phyloP scores from a whole-genome alignment of 2,888 invertebrate species.

The Endomychus coccineus region DNA sequence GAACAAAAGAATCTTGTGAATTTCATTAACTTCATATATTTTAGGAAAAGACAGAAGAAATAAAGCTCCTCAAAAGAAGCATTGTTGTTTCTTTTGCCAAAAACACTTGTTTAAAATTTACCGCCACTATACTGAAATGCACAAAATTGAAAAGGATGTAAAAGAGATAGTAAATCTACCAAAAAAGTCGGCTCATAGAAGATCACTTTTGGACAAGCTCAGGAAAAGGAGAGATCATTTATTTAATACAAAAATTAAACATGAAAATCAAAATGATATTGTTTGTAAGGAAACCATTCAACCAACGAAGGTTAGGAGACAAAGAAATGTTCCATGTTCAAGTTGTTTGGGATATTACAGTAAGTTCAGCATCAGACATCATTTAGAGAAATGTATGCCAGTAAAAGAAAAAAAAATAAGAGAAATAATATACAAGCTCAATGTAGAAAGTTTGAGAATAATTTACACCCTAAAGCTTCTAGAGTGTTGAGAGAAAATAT shows the following conservation, averaged over 20 bases:
- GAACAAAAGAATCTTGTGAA: too few relatives aligned
- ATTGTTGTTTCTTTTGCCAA: too few relatives aligned
- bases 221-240: slow-evolving; percentile 5
- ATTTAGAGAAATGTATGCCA: slow-evolving; percentile 3
- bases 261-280: neutral
- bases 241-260: slow-evolving; percentile 2
- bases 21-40: too few relatives aligned
- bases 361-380: slow-evolving; percentile 4
- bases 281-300: slow-evolving; percentile 1
- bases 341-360: slow-evolving; percentile 4
- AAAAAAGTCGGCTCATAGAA: slow-evolving; percentile 1
- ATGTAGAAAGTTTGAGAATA: slow-evolving; percentile 4
- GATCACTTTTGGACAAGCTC: neutral
- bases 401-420: neutral
- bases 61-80: too few relatives aligned
- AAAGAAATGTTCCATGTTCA: slow-evolving; percentile 3
- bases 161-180: slow-evolving; percentile 2
- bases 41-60: too few relatives aligned
- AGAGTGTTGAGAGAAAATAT: slow-evolving; percentile 7
- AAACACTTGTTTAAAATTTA: too few relatives aligned
- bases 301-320: neutral
- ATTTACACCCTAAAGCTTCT: slow-evolving; percentile 7
- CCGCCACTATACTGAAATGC: too few relatives aligned
- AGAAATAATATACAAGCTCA: slow-evolving; percentile 6
- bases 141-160: slow-evolving; percentile 9